Percentiles rank a stretch among this genome's conserved stretches.
These are phyloP conservation scores for Tipula lateralis DNA, from an alignment of 2,888 invertebrate genomes.

Conservation along the genomic window DNA sequence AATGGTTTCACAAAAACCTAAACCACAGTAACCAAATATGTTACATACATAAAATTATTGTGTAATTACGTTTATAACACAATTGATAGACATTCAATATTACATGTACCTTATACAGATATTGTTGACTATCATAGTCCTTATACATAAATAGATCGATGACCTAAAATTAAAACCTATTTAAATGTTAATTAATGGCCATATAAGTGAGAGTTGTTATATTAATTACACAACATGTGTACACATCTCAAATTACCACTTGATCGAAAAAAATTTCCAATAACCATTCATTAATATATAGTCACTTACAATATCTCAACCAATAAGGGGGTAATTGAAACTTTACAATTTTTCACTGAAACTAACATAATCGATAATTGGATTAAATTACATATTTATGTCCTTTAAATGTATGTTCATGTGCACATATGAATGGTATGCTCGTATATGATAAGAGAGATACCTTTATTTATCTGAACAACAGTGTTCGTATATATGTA, in stretches of 20 bases:
- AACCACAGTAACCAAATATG: background rate
- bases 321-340: background rate
- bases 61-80: background rate
- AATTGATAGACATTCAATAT: background rate
- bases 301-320: background rate
- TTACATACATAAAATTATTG: background rate
- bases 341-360: background rate
- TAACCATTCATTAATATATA: background rate
- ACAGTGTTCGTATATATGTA: too few relatives aligned
- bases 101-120: background rate
- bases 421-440: background rate
- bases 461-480: background rate
- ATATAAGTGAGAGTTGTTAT: background rate
- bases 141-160: background rate
- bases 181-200: background rate
- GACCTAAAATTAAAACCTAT: background rate
- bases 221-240: background rate
- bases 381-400: slow-evolving; percentile 24
- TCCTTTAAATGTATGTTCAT: background rate
- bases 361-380: background rate
- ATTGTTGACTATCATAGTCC: background rate
- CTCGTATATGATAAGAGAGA: background rate
- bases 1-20: too few relatives aligned
- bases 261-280: background rate
- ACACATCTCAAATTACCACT: background rate